Evolutionary conservation across 2,888 invertebrate species (phyloP), one percentile per base, ranked within the genome.

Genomic region (Pemphredon lugubris): DNA sequence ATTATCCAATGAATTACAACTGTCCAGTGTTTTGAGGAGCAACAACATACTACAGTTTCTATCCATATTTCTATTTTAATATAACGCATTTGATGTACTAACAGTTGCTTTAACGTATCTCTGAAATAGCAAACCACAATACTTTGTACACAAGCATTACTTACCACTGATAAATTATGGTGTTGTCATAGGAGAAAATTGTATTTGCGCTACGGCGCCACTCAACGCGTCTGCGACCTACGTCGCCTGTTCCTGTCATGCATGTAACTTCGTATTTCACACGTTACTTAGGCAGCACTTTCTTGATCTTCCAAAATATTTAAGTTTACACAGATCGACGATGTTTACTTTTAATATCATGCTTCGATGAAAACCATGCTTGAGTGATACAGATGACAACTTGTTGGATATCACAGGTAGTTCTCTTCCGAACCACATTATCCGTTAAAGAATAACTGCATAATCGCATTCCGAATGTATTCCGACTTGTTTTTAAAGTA

Each of bases 211-310:
- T 90, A 83, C 89, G 89, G 84, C 89, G 89, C 89, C 89, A 90
- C 86, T 90, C 89, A 85, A 90, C 89, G 87, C 89, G 88, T 88
- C 89, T 89, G 83, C 89, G 90, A 84, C 90, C 89, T 80, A 89
- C 83, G 87, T 87, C 87, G 85, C 90, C 89, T 83, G 85, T 82
- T 84, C 89, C 90, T 88, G 90, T 88, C 90, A 90, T 90, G 88
- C 90, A 90, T 90, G 86, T 87, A 88, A 82, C 81, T 88, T 89
- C 83, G 83, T 76, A 73, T 77, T 80, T 84, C 78, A 81, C 80
- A 75, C 70, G 68, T 80, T 77, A 73, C 77, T 77, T 67, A 80
- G 77, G 59, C 54, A 75, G 63, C 55, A 75, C 34, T 61, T 13
- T 59, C 26, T 53, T 40, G 50, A 47, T 58, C 59, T 48, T 47